phyloP scores from a whole-genome alignment of 2,888 invertebrate species.

The Strigamia crassipes region DNA sequence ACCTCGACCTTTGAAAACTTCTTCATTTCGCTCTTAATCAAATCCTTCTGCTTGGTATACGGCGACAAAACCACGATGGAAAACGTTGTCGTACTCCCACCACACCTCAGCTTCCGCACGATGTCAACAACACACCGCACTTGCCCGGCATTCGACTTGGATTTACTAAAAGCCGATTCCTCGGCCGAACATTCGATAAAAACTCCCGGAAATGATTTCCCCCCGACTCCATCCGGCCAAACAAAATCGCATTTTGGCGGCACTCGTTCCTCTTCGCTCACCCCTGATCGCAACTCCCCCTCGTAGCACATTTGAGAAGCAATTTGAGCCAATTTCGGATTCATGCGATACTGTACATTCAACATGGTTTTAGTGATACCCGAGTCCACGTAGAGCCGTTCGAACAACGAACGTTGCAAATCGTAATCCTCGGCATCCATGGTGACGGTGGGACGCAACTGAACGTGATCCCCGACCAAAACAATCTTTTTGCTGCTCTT shows the following conservation, averaged over 20 bases:
- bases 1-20: constrained; percentile 59
- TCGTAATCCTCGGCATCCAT: constrained; percentile 56
- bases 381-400: not conserved
- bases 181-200: not conserved
- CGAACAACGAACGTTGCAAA: not conserved
- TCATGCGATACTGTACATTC: not conserved
- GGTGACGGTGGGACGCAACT: constrained; percentile 54
- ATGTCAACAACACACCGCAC: not conserved
- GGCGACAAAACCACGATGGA: too few species aligned
- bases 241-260: not conserved
- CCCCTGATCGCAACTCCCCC: not conserved
- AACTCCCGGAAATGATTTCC: not conserved
- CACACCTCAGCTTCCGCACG: too few species aligned
- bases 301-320: not conserved
- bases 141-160: not conserved
- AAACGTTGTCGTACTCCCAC: too few species aligned
- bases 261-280: not conserved
- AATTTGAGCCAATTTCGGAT: not conserved
- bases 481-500: constrained; percentile 55
- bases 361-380: not conserved
- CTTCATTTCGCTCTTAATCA: not conserved
- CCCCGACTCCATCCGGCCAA: not conserved
- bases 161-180: not conserved
- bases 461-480: not conserved
- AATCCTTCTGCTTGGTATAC: too few species aligned